Percentiles rank a stretch among this genome's conserved stretches.
phyloP scores from a whole-genome alignment of 2,113 vertebrate genomes.

The Menura novaehollandiae region DNA sequence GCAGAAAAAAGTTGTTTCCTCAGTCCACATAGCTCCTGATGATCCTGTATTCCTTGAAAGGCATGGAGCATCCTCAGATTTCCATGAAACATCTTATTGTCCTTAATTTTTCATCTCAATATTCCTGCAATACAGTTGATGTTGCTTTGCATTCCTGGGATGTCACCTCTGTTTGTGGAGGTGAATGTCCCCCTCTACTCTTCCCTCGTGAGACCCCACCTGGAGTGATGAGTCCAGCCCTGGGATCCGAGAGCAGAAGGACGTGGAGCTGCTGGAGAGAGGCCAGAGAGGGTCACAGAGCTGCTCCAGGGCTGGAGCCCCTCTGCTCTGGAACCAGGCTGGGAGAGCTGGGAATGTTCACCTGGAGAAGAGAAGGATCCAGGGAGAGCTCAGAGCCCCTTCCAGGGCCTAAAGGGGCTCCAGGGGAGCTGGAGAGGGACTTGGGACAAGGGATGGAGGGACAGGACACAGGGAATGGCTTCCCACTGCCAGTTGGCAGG shows the following conservation, averaged over 20 bases:
- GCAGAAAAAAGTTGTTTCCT: background rate
- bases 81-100: background rate
- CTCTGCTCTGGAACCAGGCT: background rate
- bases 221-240: background rate
- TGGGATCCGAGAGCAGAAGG: too few relatives aligned
- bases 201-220: background rate
- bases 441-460: background rate
- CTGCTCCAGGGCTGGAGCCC: background rate
- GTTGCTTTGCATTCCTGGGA: background rate
- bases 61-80: background rate
- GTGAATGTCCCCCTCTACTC: rapidly evolving
- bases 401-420: background rate
- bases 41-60: background rate
- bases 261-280: rapidly evolving
- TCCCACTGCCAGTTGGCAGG: background rate
- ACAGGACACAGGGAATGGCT: background rate
- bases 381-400: background rate
- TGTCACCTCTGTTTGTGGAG: background rate
- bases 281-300: rapidly evolving
- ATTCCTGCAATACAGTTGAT: background rate
- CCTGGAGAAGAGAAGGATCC: background rate
- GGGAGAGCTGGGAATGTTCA: background rate
- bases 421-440: background rate
- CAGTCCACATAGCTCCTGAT: rapidly evolving
- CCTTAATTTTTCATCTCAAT: background rate